Conservation (phyloP, 2,888 invertebrate species). For the Drosophila mayaguana region DNA sequence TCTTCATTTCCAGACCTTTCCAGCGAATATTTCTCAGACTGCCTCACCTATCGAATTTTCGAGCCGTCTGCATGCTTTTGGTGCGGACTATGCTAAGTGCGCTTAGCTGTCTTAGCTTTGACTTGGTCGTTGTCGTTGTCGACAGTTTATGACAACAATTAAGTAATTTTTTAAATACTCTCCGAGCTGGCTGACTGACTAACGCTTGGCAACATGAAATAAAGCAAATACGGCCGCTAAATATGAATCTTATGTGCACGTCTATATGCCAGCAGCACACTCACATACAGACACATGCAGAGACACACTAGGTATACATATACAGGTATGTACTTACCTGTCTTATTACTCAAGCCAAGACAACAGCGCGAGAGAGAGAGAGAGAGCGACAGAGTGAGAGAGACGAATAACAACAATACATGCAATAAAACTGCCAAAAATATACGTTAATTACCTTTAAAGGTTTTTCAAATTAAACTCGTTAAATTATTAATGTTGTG, state of each 20-base stretch:
- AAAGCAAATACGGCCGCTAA: slow-evolving; percentile 50
- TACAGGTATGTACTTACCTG: slow-evolving; percentile 33
- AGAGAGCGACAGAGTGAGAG: slow-evolving; percentile 10
- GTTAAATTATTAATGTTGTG: slow-evolving; percentile 68
- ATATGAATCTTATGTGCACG: slow-evolving; percentile 51
- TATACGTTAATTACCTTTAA: slow-evolving; percentile 79
- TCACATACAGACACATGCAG: background rate
- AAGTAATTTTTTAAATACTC: slow-evolving; percentile 78
- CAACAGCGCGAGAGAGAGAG: slow-evolving; percentile 30
- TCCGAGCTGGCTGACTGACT: slow-evolving; percentile 57
- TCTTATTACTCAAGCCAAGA: slow-evolving; percentile 62
- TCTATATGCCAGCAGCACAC: slow-evolving; percentile 29
- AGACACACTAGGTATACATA: slow-evolving; percentile 4
- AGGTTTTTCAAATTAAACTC: slow-evolving; percentile 80
- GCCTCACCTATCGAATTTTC: too few relatives aligned
- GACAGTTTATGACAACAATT: slow-evolving; percentile 77
- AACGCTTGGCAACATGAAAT: slow-evolving; percentile 55
- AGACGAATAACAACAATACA: slow-evolving; percentile 42
- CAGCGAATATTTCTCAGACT: background rate
- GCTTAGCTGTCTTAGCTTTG: slow-evolving; percentile 52
- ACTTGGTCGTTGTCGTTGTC: slow-evolving; percentile 47
- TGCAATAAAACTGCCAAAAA: slow-evolving; percentile 78
- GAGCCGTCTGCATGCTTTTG: slow-evolving; percentile 17
- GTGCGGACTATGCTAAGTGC: slow-evolving; percentile 50
- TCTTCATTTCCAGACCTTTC: background rate